Base-by-base conservation (phyloP, 2,797 vertebrate species). In the Alfaro cultratus region DNA sequence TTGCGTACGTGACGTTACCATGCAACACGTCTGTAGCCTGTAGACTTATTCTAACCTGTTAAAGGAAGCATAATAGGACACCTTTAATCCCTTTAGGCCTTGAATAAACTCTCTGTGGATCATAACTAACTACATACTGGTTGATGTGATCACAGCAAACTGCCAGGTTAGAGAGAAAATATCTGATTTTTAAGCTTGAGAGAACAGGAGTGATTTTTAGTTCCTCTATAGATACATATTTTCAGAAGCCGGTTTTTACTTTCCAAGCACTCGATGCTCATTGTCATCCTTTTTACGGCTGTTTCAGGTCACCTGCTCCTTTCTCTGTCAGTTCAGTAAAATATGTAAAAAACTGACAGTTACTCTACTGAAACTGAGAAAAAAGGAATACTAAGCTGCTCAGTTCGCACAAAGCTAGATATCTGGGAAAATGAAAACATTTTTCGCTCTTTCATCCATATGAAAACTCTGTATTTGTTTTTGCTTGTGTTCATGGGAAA, bases 41-140 rank as follows among this genome's bases (percentile, higher is more conserved):
- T 16, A 16, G 46, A 47, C 1, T 47, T 47, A 47, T 47, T 47
- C 46, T 47, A 16, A 47, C 46, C 46, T 47, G 46, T 47, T 47
- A 47, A 16, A 47, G 45, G 45, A 46, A 15, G 45, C 45, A 46
- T 16, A 16, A 47, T 47, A 5, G 46, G 46, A 5, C 46, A 47
- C 15, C 46, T 47, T 47, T 18, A 84, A 77, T 77, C 74, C 53
- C 77, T 86, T 77, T 43, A 74, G 81, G 60, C 80, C 75, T 53
- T 85, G 87, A 84, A 88, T 1, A 46, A 49, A 76, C 62, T 88
- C 62, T 88, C 29, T 45, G 77, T 57, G 88, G 86, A 88, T 91
- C 80, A 75, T 55, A 85, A 23, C 85, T 85, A 83, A 45, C 47
- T 46, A 3, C 9, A 73, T 36, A 73, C n/a, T 81, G 80, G 60